Conservation (phyloP, 2,113 vertebrate genomes). For the Cheirogaleus medius region DNA sequence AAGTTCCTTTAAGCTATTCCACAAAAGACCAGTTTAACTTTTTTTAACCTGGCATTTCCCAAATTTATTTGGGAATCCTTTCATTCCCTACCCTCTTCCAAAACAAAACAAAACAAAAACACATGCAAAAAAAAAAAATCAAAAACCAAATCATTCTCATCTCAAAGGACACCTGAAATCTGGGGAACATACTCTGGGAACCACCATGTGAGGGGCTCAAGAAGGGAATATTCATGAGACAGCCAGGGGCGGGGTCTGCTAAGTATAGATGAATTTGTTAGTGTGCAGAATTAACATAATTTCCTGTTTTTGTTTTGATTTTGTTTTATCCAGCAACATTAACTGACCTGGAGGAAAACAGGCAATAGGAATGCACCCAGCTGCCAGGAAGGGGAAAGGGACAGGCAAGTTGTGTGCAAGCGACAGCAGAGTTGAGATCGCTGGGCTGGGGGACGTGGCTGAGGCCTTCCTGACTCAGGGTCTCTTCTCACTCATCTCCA, state of each 20-base stretch:
- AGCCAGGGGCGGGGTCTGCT: too few species aligned
- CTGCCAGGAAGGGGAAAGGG: not conserved
- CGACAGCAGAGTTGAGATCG: not conserved
- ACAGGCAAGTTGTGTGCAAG: too few species aligned
- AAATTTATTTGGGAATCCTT: not conserved
- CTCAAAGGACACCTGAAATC: not conserved
- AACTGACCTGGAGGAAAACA: not conserved
- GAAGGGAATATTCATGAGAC: not conserved
- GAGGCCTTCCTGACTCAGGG: not conserved
- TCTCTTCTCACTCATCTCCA: not conserved
- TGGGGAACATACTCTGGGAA: not conserved
- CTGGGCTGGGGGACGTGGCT: not conserved
- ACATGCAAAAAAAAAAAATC: not conserved
- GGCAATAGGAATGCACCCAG: not conserved
- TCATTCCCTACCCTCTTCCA: not conserved
- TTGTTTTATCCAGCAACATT: not conserved
- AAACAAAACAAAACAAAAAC: not conserved
- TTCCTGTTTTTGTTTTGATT: not conserved
- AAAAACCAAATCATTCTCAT: not conserved
- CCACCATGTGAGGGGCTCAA: too few species aligned
- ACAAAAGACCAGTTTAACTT: not conserved
- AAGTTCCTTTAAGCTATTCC: not conserved
- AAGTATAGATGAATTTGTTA: not conserved
- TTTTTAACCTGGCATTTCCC: not conserved
- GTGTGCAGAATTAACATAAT: not conserved